These are phyloP conservation scores for Tonatia bakeri DNA, from an alignment of 2,113 vertebrate genomes.

Conservation along the genomic window DNA sequence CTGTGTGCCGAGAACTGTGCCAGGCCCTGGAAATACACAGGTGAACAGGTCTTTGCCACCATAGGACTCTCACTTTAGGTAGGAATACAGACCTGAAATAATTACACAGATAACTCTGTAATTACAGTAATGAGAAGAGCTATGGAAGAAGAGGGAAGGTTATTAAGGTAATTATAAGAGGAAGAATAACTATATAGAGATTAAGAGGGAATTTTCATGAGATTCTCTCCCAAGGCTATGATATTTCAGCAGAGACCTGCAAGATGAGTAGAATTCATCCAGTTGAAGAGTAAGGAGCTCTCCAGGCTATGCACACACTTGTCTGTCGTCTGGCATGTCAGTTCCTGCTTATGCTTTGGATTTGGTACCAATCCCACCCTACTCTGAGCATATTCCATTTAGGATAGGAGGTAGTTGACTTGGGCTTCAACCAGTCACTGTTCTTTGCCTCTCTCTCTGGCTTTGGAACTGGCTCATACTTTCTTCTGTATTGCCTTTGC, in stretches of 20 bases:
- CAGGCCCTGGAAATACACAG: not conserved
- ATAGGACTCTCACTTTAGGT: not conserved
- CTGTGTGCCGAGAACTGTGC: no score
- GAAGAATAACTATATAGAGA: not conserved
- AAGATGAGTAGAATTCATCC: conserved; percentile 11
- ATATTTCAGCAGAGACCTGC: conserved; percentile 5
- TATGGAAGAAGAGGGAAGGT: not conserved
- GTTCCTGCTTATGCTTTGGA: conserved; percentile 22
- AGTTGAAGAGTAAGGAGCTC: not conserved
- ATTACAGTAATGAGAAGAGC: not conserved
- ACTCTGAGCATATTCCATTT: not conserved
- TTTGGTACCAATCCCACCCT: conserved; percentile 10
- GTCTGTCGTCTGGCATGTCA: not conserved
- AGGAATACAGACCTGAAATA: not conserved
- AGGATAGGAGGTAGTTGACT: not conserved
- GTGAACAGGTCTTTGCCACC: not conserved
- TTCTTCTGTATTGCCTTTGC: not conserved
- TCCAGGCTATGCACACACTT: not conserved
- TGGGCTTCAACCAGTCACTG: not conserved
- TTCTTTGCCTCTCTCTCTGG: not conserved
- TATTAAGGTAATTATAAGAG: conserved; percentile 5
- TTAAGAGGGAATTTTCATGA: not conserved
- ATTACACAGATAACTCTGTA: not conserved
- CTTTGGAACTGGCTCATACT: not conserved
- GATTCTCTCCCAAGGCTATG: not conserved